Conservation (phyloP, 2,797 vertebrate species). For the Okamejei kenojei region DNA sequence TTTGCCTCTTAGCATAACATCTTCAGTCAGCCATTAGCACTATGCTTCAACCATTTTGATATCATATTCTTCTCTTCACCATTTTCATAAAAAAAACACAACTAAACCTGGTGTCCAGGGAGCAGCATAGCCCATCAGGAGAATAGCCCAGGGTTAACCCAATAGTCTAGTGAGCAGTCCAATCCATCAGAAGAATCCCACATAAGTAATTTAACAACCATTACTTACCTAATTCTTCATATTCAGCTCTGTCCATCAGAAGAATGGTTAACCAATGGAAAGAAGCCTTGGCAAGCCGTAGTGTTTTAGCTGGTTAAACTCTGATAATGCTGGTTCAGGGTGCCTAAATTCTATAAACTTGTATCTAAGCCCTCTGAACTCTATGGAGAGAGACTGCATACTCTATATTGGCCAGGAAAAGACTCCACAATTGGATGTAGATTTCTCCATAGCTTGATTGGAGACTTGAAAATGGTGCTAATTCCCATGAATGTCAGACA, state of each 20-base stretch:
- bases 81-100: no score
- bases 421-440: background rate
- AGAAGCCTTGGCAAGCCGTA: background rate
- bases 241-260: background rate
- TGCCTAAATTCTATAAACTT: background rate
- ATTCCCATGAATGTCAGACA: slow-evolving; percentile 15
- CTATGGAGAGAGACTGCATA: slow-evolving; percentile 11
- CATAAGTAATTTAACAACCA: background rate
- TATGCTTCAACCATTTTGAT: background rate
- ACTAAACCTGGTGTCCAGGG: background rate
- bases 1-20: background rate
- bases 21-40: background rate
- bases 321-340: no score
- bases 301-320: background rate
- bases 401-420: slow-evolving; percentile 12
- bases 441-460: background rate
- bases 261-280: background rate
- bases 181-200: background rate
- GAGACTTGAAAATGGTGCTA: slow-evolving; percentile 15
- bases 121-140: background rate
- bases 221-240: no score
- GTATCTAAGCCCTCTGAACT: background rate
- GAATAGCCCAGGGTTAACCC: background rate
- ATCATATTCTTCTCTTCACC: background rate
- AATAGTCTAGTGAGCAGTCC: background rate